phyloP scores from a whole-genome alignment of 2,888 invertebrate genomes.

The Spodoptera littoralis region DNA sequence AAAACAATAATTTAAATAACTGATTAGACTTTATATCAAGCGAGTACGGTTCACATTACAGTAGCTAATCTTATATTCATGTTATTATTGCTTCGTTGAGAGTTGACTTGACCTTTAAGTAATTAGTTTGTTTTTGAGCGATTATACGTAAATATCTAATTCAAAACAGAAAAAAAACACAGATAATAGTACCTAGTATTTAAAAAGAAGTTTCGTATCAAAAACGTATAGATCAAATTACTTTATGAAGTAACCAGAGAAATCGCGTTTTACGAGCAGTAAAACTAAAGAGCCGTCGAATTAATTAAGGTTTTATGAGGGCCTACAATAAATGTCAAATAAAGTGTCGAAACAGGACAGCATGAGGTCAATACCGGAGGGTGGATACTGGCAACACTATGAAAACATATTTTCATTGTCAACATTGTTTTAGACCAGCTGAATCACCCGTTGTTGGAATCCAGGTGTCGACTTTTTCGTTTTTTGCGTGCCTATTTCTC shows the following conservation, averaged over 20 bases:
- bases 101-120: constrained; percentile 3
- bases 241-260: constrained; percentile 21
- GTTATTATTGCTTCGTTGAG: constrained; percentile 6
- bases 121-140: constrained; percentile 1
- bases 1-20: constrained; percentile 45
- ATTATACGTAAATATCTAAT: neutral
- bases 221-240: constrained; percentile 17
- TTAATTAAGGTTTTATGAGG: constrained; percentile 49
- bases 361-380: constrained; percentile 8
- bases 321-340: constrained; percentile 45
- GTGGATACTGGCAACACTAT: neutral
- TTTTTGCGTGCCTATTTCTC: too few species aligned
- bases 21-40: constrained; percentile 27
- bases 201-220: constrained; percentile 17
- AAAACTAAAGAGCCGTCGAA: constrained; percentile 43
- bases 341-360: constrained; percentile 17
- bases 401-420: neutral
- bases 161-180: constrained; percentile 5
- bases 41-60: constrained; percentile 23
- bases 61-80: constrained; percentile 14
- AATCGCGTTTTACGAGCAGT: constrained; percentile 42
- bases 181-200: constrained; percentile 7
- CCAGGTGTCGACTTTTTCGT: too few species aligned
- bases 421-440: neutral
- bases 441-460: too few species aligned